Evolutionary conservation across 2,797 vertebrate species (phyloP), one percentile per base, ranked within the genome.

Genomic region (Morelia viridis): DNA sequence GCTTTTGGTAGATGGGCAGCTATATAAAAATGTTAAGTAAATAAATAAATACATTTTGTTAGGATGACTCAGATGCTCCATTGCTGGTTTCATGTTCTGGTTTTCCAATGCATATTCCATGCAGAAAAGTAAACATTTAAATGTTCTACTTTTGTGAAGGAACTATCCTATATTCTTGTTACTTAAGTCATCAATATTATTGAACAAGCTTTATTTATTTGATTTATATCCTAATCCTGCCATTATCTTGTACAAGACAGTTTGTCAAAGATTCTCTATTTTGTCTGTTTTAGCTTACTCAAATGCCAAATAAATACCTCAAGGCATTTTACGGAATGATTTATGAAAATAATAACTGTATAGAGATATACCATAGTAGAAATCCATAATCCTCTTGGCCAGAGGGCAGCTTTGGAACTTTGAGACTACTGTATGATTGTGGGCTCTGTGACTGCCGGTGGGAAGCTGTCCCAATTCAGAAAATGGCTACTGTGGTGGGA

Each of bases 91-190:
- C 50, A 53, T 53, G 50, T 92, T 0, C 0, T 88, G 62, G n/a
- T 87, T 90, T 96, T 92, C n/a, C 91, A 93, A 53, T 92, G 56
- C 71, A 10, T n/a, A 87, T 50, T 53, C 92, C 87, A 92, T 28
- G 0, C 13, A 58, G 6, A 62, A 92, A 94, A 89, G 9, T 15
- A 92, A 92, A 35, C 5, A 60, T 56, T 85, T 92, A 68, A 26
- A 53, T 90, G 56, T 64, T 80, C 76, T 80, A 61, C n/a, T 80
- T 90, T 87, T 31, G 68, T 65, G 80, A 1, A 89, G 92, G 31
- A 71, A 92, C 26, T 1, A 53, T 53, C 50, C 50, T 53, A 53
- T 8, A 53, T 87, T 85, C 10, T 62, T 80, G 46, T 17, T 15
- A 41, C 3, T 8, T 41, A 35, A 31, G 19, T 60, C 12, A 53